These are phyloP conservation scores for Acanthurus lineatus DNA, from an alignment of 2,797 vertebrate genomes.

Conservation along the genomic window DNA sequence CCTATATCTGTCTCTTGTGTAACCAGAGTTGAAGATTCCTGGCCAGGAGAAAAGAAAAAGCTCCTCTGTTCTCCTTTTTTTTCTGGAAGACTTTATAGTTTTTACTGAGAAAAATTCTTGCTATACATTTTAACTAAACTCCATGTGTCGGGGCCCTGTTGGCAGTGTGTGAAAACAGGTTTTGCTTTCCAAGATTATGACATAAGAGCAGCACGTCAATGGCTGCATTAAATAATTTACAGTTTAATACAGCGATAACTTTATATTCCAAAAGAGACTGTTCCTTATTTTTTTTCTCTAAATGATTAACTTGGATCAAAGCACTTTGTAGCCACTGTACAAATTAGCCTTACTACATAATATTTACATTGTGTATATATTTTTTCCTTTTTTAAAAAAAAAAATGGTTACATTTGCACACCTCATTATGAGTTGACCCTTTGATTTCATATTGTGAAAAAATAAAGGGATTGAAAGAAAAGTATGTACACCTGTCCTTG, in stretches of 20 bases:
- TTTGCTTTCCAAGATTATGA: neutral
- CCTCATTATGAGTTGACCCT: neutral
- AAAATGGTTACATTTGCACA: neutral
- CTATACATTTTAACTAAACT: neutral
- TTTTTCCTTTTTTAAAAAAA: neutral
- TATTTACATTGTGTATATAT: too few species aligned
- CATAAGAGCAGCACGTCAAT: neutral
- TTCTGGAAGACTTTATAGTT: neutral
- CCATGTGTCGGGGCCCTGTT: neutral
- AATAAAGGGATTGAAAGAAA: too few species aligned
- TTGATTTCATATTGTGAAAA: slow-evolving; percentile 1
- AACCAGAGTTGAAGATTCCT: slow-evolving; percentile 1
- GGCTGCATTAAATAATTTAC: too few species aligned
- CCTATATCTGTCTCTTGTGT: slow-evolving; percentile 25
- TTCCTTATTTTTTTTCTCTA: neutral
- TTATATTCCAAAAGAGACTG: neutral
- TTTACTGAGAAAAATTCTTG: neutral
- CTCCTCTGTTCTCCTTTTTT: neutral
- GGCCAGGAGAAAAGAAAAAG: slow-evolving; percentile 3
- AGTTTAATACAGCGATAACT: neutral
- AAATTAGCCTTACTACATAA: too few species aligned
- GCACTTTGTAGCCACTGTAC: too few species aligned
- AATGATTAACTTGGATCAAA: too few species aligned
- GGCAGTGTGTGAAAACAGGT: neutral
- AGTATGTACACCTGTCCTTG: too few species aligned